Conservation (phyloP, 2,888 invertebrate genomes). For the Lasioglossum villosulum region DNA sequence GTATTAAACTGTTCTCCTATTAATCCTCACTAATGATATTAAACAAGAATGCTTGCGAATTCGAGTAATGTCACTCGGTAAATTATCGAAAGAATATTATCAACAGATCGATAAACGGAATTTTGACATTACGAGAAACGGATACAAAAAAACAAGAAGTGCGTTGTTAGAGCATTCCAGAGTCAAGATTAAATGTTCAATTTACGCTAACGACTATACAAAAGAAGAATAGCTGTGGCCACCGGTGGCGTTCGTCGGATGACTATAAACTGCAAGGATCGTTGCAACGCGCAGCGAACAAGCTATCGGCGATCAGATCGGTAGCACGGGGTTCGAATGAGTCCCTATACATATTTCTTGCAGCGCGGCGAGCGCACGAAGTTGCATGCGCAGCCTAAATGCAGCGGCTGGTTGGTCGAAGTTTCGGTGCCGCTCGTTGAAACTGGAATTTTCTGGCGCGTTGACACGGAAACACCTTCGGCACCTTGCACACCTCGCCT, state of each 20-base stretch:
- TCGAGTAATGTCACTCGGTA: too few species aligned
- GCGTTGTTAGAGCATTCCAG: not conserved
- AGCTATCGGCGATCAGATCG: not conserved
- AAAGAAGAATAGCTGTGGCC: not conserved
- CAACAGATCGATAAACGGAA: too few species aligned
- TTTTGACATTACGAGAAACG: too few species aligned
- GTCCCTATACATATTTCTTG: not conserved
- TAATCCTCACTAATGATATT: too few species aligned
- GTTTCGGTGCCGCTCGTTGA: slow-evolving; percentile 41
- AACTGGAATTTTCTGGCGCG: slow-evolving; percentile 62
- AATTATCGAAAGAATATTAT: too few species aligned
- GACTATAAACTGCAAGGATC: not conserved
- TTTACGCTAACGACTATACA: too few species aligned
- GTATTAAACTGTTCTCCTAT: not conserved
- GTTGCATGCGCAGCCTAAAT: slow-evolving; percentile 6
- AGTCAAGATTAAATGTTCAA: not conserved
- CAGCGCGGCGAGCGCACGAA: not conserved
- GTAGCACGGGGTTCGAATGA: not conserved
- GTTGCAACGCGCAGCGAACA: not conserved
- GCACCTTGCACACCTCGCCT: slow-evolving; percentile 40
- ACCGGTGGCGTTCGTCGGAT: not conserved
- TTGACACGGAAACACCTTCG: slow-evolving; percentile 62
- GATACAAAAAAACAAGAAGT: too few species aligned
- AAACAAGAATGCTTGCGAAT: too few species aligned
- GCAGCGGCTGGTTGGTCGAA: slow-evolving; percentile 22